These are phyloP conservation scores for Terrapene triunguis DNA, from an alignment of 2,113 vertebrate species.

Conservation along the genomic window DNA sequence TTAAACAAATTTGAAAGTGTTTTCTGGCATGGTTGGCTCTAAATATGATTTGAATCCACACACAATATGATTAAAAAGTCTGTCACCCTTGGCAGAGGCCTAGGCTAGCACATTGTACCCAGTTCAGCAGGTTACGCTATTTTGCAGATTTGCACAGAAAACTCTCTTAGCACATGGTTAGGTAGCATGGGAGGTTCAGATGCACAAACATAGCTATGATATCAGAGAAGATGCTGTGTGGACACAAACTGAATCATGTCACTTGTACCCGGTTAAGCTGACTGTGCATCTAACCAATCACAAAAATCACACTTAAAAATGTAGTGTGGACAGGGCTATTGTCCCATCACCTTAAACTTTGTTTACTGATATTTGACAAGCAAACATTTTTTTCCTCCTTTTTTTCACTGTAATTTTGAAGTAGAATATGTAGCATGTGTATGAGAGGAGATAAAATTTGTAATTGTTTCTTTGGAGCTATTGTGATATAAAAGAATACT, in stretches of 20 bases:
- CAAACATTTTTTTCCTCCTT: neutral
- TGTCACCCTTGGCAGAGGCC: fast-evolving
- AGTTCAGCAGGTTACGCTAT: fast-evolving
- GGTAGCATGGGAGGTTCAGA: neutral
- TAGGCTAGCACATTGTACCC: fast-evolving
- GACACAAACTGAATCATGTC: neutral
- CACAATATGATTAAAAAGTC: fast-evolving
- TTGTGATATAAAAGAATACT: neutral
- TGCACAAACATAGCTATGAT: neutral
- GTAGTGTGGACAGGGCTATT: neutral
- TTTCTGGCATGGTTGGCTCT: neutral
- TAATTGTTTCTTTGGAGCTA: neutral
- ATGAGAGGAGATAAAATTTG: neutral
- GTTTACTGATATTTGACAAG: neutral
- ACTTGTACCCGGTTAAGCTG: neutral
- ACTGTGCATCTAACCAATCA: neutral
- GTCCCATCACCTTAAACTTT: neutral
- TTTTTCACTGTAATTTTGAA: neutral
- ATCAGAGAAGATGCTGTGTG: neutral
- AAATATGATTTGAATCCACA: neutral
- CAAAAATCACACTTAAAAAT: neutral
- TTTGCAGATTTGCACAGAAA: neutral
- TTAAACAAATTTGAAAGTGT: fast-evolving
- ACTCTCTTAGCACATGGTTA: neutral
- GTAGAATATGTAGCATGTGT: neutral